phyloP scores from a whole-genome alignment of 2,797 vertebrate species.

The Buphagus erythrorhynchus region DNA sequence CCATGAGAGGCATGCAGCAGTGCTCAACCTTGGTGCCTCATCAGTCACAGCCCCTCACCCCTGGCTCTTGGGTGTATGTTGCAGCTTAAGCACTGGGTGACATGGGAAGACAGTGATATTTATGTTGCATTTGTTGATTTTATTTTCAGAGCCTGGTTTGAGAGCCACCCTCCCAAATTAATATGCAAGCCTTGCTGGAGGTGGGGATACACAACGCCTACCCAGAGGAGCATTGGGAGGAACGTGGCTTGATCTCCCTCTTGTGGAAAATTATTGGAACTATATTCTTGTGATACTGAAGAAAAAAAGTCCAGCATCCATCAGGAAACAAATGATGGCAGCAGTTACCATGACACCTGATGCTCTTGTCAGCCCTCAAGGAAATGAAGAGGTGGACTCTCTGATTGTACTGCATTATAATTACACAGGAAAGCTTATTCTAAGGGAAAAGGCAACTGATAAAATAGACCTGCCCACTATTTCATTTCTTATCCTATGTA shows the following conservation, averaged over 20 bases:
- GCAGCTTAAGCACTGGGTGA: not conserved
- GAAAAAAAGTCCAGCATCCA: not conserved
- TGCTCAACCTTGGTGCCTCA: not conserved
- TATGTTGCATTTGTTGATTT: not conserved
- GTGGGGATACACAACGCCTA: not conserved
- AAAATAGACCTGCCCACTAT: conserved; percentile 75
- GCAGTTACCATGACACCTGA: not conserved
- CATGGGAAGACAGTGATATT: not conserved
- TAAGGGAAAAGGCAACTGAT: conserved; percentile 70
- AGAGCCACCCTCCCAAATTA: not conserved
- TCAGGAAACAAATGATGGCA: conserved; percentile 52
- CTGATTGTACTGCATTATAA: conserved; percentile 84
- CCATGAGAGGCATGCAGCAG: not conserved
- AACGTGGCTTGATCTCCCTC: conserved; percentile 68
- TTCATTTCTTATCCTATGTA: conserved; percentile 86
- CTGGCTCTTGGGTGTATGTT: not conserved
- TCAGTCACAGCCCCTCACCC: rapidly evolving
- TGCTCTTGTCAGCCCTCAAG: not conserved
- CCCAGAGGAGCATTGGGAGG: not conserved
- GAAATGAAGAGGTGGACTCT: conserved; percentile 59
- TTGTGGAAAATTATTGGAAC: conserved; percentile 63
- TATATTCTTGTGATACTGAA: not conserved
- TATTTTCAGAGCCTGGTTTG: conserved; percentile 45
- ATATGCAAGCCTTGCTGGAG: not conserved
- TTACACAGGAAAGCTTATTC: conserved; percentile 88